phyloP scores from a whole-genome alignment of 2,888 invertebrate genomes.

The Clepsis dumicolana region DNA sequence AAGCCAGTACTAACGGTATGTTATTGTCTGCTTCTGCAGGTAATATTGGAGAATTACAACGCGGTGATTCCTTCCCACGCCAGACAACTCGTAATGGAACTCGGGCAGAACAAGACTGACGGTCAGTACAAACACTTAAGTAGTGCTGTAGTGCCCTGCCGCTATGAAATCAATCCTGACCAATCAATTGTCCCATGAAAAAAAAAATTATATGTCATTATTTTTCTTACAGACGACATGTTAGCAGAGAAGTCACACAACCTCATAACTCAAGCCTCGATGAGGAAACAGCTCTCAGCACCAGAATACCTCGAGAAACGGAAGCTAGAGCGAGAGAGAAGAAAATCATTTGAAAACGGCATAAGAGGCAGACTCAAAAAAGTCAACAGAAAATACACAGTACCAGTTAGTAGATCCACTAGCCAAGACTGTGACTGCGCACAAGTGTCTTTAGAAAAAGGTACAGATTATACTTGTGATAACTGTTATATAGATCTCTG shows the following conservation, averaged over 20 bases:
- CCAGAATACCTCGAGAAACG: slow-evolving; percentile 96
- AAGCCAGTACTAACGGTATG: no score
- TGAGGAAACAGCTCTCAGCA: slow-evolving; percentile 92
- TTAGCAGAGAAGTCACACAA: slow-evolving; percentile 87
- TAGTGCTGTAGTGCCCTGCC: no score
- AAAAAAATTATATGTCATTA: no score
- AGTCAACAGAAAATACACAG: slow-evolving; percentile 77
- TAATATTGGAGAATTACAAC: slow-evolving; percentile 97
- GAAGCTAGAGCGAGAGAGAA: slow-evolving; percentile 90
- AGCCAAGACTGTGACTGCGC: slow-evolving; percentile 73
- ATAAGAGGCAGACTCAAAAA: slow-evolving; percentile 87
- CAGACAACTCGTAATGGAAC: slow-evolving; percentile 95
- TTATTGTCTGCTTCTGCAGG: slow-evolving; percentile 77
- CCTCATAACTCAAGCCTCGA: slow-evolving; percentile 84
- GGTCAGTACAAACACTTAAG: slow-evolving; percentile 76
- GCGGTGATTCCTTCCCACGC: slow-evolving; percentile 98
- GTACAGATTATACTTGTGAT: slow-evolving; percentile 78
- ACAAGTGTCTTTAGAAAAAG: slow-evolving; percentile 75
- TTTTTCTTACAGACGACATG: slow-evolving; percentile 84
- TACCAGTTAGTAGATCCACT: slow-evolving; percentile 62
- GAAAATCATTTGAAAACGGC: slow-evolving; percentile 88
- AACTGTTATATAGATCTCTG: slow-evolving; percentile 77
- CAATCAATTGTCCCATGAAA: no score
- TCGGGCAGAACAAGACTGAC: slow-evolving; percentile 92
- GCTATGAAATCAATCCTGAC: no score